Evolutionary conservation across 1,140 invertebrate species (phyloP).

Genomic region (Lithobius niger): DNA sequence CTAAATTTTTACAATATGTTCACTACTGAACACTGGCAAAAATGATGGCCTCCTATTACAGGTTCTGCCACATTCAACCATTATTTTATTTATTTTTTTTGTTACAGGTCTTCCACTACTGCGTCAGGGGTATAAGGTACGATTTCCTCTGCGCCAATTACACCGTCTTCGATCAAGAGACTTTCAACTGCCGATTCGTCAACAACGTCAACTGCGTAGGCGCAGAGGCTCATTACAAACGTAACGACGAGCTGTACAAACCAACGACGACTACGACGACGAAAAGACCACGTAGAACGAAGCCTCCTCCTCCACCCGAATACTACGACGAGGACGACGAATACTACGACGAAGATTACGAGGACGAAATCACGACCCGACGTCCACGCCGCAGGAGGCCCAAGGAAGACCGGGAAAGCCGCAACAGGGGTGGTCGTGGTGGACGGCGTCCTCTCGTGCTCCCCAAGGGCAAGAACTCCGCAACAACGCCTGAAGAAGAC

Average conservation of each 20-base stretch:
- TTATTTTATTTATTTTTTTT: slow-evolving; percentile 15
- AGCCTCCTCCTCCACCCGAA: not conserved
- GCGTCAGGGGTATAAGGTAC: slow-evolving; percentile 68
- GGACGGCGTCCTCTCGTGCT: not conserved
- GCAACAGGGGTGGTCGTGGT: slow-evolving; percentile 5
- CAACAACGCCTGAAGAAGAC: not conserved
- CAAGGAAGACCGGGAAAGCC: slow-evolving; percentile 15
- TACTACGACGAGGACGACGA: slow-evolving; percentile 17
- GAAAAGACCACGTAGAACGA: slow-evolving; percentile 11
- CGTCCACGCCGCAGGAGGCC: slow-evolving; percentile 4
- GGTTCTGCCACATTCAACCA: too few relatives aligned
- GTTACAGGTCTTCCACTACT: slow-evolving; percentile 78
- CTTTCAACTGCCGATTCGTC: slow-evolving; percentile 86
- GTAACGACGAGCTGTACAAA: slow-evolving; percentile 75
- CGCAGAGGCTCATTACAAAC: slow-evolving; percentile 68
- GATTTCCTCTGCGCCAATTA: slow-evolving; percentile 91
- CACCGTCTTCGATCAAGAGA: slow-evolving; percentile 85
- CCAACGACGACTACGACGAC: slow-evolving; percentile 51
- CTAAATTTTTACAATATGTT: too few relatives aligned
- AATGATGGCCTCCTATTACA: too few relatives aligned
- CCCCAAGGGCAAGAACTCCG: not conserved
- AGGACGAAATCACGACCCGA: slow-evolving; percentile 7
- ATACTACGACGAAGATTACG: slow-evolving; percentile 16
- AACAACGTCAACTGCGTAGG: slow-evolving; percentile 81
- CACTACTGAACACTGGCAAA: too few relatives aligned